phyloP scores from a whole-genome alignment of 2,113 vertebrate genomes.

The Cyphomyrus discorhynchus region DNA sequence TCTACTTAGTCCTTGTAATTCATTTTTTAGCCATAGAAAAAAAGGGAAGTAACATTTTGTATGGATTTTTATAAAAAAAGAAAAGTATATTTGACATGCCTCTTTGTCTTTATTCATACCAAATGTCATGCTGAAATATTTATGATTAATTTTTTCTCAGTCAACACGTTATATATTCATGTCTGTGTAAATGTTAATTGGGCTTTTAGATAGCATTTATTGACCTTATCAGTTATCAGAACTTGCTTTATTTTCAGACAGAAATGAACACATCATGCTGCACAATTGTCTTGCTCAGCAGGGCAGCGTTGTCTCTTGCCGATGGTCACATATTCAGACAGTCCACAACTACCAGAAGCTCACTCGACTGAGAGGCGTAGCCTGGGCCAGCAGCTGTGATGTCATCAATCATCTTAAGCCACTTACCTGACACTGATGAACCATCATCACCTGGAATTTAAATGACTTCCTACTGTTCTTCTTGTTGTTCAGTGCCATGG shows the following conservation, averaged over 20 bases:
- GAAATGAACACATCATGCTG: background rate
- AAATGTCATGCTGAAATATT: background rate
- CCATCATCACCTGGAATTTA: background rate
- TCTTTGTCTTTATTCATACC: background rate
- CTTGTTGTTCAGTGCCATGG: background rate
- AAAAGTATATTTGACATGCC: background rate
- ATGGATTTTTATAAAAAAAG: constrained; percentile 3
- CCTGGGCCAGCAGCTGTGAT: background rate
- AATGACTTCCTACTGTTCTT: background rate
- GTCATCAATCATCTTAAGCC: background rate
- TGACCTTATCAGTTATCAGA: background rate
- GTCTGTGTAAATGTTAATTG: background rate
- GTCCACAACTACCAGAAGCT: background rate
- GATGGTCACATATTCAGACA: background rate
- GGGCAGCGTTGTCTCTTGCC: background rate
- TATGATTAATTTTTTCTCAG: background rate
- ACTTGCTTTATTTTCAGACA: background rate
- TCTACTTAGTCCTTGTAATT: background rate
- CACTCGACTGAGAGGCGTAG: background rate
- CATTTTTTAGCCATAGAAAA: background rate
- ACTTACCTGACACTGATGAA: background rate
- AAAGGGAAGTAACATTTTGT: background rate
- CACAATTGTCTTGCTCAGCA: background rate
- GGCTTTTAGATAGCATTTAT: background rate
- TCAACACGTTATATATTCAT: background rate